phyloP scores from a whole-genome alignment of 2,888 invertebrate species.

The Cylindroiulus punctatus region DNA sequence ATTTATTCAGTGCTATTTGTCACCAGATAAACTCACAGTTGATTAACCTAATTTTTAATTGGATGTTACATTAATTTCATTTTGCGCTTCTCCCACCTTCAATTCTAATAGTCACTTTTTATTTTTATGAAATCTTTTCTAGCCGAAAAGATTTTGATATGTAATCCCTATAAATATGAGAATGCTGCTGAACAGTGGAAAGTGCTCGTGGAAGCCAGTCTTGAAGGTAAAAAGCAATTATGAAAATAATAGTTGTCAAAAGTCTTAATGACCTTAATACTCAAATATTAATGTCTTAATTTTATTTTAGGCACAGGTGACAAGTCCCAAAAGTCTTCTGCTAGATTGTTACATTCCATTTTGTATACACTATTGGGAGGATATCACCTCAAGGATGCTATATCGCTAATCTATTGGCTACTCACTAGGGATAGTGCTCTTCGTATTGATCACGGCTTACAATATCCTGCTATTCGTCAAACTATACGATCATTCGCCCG shows the following conservation, averaged over 20 bases:
- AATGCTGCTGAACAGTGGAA: background rate
- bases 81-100: no score
- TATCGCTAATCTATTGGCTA: constrained; percentile 20
- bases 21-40: no score
- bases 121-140: background rate
- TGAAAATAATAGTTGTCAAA: no score
- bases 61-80: no score
- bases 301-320: background rate
- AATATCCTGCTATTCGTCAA: constrained; percentile 20
- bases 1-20: no score
- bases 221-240: background rate
- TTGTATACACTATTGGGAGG: constrained; percentile 16
- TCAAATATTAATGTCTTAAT: background rate
- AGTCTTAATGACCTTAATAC: background rate
- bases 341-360: constrained; percentile 37
- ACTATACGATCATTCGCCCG: constrained; percentile 14
- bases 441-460: background rate
- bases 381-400: constrained; percentile 35
- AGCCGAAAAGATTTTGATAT: background rate
- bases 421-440: background rate
- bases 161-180: background rate
- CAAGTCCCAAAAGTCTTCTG: background rate
- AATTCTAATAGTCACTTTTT: no score
- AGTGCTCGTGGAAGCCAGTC: background rate
- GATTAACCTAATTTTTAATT: no score